These are phyloP conservation scores for Drosophila vallismaia DNA, from an alignment of 2,888 invertebrate genomes.

Conservation along the genomic window DNA sequence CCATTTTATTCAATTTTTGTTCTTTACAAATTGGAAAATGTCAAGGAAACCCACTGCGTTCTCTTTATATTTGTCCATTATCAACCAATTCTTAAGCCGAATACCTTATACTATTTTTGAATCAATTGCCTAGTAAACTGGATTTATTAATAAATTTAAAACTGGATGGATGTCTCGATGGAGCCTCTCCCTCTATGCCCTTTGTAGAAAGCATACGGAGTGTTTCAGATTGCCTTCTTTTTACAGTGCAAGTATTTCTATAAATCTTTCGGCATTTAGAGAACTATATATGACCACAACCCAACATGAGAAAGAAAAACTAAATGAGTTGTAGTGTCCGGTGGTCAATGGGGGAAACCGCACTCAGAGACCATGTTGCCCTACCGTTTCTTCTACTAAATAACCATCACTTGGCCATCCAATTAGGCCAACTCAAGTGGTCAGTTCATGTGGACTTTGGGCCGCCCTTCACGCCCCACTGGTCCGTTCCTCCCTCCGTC, in stretches of 20 bases:
- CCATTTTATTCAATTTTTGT: too few species aligned
- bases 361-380: conserved; percentile 20
- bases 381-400: conserved; percentile 17
- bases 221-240: too few species aligned
- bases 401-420: conserved; percentile 55
- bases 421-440: conserved; percentile 69
- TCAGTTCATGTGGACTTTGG: conserved; percentile 39
- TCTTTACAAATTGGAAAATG: too few species aligned
- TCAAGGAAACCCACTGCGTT: too few species aligned
- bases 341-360: conserved; percentile 10
- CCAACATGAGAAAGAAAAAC: conserved; percentile 1
- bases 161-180: too few species aligned
- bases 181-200: too few species aligned
- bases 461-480: conserved; percentile 5
- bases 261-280: not conserved
- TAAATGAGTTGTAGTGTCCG: conserved; percentile 18
- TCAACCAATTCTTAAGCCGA: too few species aligned
- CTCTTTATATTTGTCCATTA: too few species aligned
- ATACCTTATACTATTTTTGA: too few species aligned
- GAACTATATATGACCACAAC: not conserved
- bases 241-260: not conserved
- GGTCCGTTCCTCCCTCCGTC: not conserved
- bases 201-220: too few species aligned
- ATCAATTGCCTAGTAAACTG: too few species aligned
- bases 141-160: too few species aligned